Percentiles rank a stretch among this genome's conserved stretches.
Conservation (phyloP, 2,888 invertebrate species). For the Drosophila hamatofila region DNA sequence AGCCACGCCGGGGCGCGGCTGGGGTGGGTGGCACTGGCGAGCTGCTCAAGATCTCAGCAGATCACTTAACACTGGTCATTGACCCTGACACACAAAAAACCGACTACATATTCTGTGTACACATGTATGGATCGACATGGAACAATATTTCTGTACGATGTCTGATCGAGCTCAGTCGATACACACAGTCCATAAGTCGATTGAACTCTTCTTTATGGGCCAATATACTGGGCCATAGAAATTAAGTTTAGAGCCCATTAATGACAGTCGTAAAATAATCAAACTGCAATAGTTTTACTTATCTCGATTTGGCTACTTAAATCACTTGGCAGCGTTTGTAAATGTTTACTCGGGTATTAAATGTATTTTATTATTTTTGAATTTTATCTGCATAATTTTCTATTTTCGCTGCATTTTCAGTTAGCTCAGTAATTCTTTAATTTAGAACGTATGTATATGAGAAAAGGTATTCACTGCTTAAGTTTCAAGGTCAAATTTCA, state of each 20-base stretch:
- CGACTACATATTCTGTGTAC: not conserved
- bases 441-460: too few species aligned
- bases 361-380: not conserved
- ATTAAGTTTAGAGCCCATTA: not conserved
- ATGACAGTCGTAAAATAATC: not conserved
- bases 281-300: not conserved
- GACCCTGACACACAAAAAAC: constrained; percentile 22
- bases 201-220: not conserved
- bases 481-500: not conserved
- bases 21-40: constrained; percentile 2
- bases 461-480: too few species aligned
- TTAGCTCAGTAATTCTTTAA: not conserved
- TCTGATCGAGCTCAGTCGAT: constrained; percentile 4
- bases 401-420: not conserved
- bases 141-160: not conserved
- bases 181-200: not conserved
- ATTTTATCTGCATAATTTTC: not conserved
- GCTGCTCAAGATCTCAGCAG: constrained; percentile 14
- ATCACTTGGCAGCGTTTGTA: not conserved
- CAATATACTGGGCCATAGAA: not conserved
- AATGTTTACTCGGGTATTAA: not conserved
- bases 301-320: not conserved
- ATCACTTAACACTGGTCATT: constrained; percentile 40
- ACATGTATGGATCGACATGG: not conserved
- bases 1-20: constrained; percentile 11